These are phyloP conservation scores for Hirudo medicinalis DNA, from an alignment of 1,140 invertebrate genomes.

Conservation along the genomic window DNA sequence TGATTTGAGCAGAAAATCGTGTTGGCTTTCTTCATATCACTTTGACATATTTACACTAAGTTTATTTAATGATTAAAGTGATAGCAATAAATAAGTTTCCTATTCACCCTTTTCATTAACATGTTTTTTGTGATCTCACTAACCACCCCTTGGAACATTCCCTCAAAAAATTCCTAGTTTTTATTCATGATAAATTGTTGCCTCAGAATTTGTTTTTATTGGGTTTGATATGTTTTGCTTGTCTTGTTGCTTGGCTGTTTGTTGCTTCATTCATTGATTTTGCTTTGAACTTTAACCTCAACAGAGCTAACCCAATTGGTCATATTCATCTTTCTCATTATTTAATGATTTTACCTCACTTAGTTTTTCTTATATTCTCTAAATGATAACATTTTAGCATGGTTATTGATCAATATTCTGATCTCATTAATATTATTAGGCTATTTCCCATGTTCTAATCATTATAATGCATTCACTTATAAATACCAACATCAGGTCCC, in stretches of 20 bases:
- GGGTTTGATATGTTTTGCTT: background rate
- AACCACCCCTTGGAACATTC: background rate
- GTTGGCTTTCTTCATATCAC: background rate
- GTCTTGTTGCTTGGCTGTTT: background rate
- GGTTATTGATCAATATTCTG: no score
- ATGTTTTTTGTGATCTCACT: constrained; percentile 6
- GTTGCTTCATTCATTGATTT: background rate
- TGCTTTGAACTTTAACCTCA: no score
- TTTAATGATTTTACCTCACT: no score
- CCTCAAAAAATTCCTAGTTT: background rate
- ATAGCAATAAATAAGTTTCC: background rate
- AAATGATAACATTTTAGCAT: no score
- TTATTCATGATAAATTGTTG: background rate
- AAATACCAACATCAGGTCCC: no score
- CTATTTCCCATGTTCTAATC: no score
- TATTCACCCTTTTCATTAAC: background rate
- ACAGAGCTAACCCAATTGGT: no score
- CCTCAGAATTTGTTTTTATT: background rate
- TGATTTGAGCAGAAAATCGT: no score
- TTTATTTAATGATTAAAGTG: background rate
- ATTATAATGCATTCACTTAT: no score
- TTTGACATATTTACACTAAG: background rate
- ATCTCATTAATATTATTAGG: no score
- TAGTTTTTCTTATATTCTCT: no score
- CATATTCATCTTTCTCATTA: no score